Evolutionary conservation across 2,888 invertebrate genomes (phyloP).

Genomic region (Prostheceraeus crozeri): DNA sequence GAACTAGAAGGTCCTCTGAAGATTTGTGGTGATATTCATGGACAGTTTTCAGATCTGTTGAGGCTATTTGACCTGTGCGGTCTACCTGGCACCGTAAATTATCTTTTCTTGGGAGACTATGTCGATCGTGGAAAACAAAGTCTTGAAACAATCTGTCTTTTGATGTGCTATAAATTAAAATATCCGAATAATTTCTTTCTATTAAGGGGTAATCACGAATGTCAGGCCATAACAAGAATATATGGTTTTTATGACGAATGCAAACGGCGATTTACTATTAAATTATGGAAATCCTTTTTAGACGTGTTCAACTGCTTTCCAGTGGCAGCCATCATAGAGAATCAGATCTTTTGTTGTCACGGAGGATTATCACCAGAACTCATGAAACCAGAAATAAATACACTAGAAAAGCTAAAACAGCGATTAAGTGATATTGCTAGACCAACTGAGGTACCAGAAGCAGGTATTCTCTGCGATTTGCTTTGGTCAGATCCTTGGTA

Average conservation of each 20-base stretch:
- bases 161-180: slow-evolving; percentile 58
- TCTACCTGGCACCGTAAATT: slow-evolving; percentile 56
- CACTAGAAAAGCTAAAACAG: slow-evolving; percentile 31
- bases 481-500: slow-evolving; percentile 36
- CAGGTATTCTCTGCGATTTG: slow-evolving; percentile 33
- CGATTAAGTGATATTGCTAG: slow-evolving; percentile 26
- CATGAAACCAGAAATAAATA: slow-evolving; percentile 30
- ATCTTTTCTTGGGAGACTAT: slow-evolving; percentile 57
- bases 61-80: slow-evolving; percentile 55
- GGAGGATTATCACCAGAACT: slow-evolving; percentile 59
- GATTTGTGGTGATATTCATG: slow-evolving; percentile 56
- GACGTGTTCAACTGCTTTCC: slow-evolving; percentile 58
- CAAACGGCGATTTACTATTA: slow-evolving; percentile 52
- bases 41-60: slow-evolving; percentile 57
- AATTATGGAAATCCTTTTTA: slow-evolving; percentile 58
- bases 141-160: slow-evolving; percentile 56
- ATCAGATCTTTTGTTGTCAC: slow-evolving; percentile 58
- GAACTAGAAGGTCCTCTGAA: slow-evolving; percentile 55
- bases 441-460: slow-evolving; percentile 36
- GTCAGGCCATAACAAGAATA: slow-evolving; percentile 57
- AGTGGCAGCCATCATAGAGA: slow-evolving; percentile 57
- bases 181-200: slow-evolving; percentile 60
- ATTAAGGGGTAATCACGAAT: slow-evolving; percentile 58
- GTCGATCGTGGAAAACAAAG: slow-evolving; percentile 58
- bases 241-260: slow-evolving; percentile 59